phyloP scores from a whole-genome alignment of 2,888 invertebrate genomes.

The Hirtodrosophila histrioides region DNA sequence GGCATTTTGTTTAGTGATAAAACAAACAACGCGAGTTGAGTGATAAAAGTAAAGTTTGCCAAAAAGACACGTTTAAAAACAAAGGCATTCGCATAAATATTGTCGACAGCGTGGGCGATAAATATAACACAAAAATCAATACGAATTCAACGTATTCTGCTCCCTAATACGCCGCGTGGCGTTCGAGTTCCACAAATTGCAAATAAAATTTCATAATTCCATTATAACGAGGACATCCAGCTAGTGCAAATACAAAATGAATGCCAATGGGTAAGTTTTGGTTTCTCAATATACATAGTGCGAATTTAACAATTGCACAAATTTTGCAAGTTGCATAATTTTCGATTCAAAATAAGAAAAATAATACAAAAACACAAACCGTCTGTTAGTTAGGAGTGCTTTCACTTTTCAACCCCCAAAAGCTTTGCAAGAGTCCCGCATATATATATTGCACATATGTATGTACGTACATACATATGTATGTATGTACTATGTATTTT shows the following conservation, averaged over 20 bases:
- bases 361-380: conserved; percentile 18
- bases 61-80: not conserved
- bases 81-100: no score
- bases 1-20: conserved; percentile 52
- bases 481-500: conserved; percentile 2
- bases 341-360: conserved; percentile 3
- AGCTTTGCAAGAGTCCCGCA: conserved; percentile 23
- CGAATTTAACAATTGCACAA: conserved; percentile 12
- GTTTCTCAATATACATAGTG: not conserved
- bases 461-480: conserved; percentile 3
- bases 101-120: not conserved
- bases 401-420: conserved; percentile 61
- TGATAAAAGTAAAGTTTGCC: conserved; percentile 41
- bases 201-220: conserved; percentile 12
- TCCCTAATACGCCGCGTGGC: conserved; percentile 33
- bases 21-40: conserved; percentile 44
- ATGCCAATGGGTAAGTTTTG: conserved; percentile 60
- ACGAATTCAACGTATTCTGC: conserved; percentile 11
- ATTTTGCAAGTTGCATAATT: conserved; percentile 69
- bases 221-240: conserved; percentile 15
- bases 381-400: conserved; percentile 36
- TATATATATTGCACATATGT: not conserved
- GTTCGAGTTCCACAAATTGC: conserved; percentile 8
- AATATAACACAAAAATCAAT: conserved; percentile 16
- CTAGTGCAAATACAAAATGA: conserved; percentile 47